Conservation (phyloP, 2,888 invertebrate species). For the Ernsta delagoae region DNA sequence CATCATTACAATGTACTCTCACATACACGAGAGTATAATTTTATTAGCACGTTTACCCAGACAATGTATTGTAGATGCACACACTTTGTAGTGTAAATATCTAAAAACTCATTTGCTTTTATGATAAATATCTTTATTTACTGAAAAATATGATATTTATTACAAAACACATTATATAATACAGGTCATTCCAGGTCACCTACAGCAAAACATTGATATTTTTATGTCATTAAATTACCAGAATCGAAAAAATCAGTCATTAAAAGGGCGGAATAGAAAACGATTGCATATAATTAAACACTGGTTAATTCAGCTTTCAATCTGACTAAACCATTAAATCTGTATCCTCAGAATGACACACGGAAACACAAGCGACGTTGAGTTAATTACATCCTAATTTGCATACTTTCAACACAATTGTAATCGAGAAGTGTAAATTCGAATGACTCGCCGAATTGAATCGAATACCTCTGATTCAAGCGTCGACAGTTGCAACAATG, state of each 20-base stretch:
- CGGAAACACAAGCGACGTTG: constrained; percentile 4
- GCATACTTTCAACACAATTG: constrained; percentile 23
- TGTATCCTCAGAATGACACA: constrained; percentile 5
- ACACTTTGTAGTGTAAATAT: background rate
- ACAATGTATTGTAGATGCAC: background rate
- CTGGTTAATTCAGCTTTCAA: constrained; percentile 1
- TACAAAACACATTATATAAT: no score
- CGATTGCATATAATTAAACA: background rate
- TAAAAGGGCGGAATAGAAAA: background rate
- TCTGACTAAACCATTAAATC: background rate
- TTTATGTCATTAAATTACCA: no score
- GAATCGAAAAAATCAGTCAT: no score
- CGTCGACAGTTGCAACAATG: background rate
- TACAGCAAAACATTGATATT: no score
- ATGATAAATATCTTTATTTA: no score
- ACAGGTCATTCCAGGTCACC: no score
- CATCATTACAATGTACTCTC: no score
- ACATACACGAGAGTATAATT: no score
- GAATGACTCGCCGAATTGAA: constrained; percentile 17
- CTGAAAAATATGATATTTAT: no score
- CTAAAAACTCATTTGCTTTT: no score
- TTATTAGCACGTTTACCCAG: constrained; percentile 6
- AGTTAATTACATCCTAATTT: constrained; percentile 15
- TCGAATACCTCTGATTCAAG: background rate
- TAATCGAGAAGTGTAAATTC: constrained; percentile 12